Conservation (phyloP, 92 coral and sea anemone genomes). For the Phenganax subtilis region DNA sequence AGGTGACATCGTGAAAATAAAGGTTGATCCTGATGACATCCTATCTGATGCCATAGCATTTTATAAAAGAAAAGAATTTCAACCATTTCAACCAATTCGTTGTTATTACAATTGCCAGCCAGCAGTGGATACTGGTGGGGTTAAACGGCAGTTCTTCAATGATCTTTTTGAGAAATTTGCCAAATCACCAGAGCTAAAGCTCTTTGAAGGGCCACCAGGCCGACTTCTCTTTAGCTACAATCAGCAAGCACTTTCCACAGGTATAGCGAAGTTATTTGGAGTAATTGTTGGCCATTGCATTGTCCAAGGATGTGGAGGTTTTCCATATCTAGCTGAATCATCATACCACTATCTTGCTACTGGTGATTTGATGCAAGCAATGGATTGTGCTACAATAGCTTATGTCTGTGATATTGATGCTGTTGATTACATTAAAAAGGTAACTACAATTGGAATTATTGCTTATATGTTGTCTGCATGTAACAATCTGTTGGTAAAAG, state of each 20-base stretch:
- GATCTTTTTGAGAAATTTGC: conserved; percentile 23
- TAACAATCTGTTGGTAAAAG: neutral
- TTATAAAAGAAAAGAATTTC: conserved; percentile 30
- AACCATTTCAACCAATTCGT: conserved; percentile 28
- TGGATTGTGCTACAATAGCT: neutral
- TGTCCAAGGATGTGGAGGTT: conserved; percentile 15
- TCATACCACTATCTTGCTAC: conserved; percentile 14
- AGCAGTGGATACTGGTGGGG: conserved; percentile 50
- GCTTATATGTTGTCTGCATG: neutral
- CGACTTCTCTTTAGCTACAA: conserved; percentile 37
- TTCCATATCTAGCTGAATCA: conserved; percentile 22
- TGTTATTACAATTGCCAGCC: conserved; percentile 41
- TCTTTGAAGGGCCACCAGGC: conserved; percentile 44
- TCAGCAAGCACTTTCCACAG: conserved; percentile 8
- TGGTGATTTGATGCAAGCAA: conserved; percentile 11
- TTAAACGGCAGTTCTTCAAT: conserved; percentile 43
- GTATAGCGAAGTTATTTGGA: conserved; percentile 7
- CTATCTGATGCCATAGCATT: conserved; percentile 46
- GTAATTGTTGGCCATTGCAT: conserved; percentile 9
- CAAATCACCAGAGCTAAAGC: neutral
- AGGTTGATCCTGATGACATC: conserved; percentile 39
- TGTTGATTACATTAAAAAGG: conserved; percentile 16
- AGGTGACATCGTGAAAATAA: conserved; percentile 36
- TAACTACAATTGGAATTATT: neutral
- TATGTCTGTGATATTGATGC: conserved; percentile 9